These are phyloP conservation scores for Peromyscus californicus DNA, from an alignment of 2,113 vertebrate genomes.

Conservation along the genomic window DNA sequence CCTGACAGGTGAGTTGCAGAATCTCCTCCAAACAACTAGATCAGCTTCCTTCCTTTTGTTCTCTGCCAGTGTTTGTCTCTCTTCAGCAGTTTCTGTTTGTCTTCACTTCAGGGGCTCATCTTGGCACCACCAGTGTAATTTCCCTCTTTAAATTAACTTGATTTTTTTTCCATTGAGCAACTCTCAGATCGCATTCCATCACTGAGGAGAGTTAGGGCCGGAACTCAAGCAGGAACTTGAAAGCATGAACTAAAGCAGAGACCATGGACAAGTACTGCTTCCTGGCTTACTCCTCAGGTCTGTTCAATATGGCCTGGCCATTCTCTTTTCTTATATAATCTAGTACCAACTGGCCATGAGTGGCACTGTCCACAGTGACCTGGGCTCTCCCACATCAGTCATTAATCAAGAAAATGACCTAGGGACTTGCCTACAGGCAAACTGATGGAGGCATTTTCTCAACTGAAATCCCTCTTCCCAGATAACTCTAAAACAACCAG, in stretches of 20 bases:
- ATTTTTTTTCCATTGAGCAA: not conserved
- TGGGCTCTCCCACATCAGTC: not conserved
- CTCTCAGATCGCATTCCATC: not conserved
- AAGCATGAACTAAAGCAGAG: not conserved
- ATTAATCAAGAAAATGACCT: not conserved
- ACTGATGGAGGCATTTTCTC: not conserved
- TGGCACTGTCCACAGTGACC: not conserved
- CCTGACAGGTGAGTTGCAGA: not conserved
- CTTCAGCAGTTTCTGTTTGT: slow-evolving; percentile 7
- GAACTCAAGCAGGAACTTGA: not conserved
- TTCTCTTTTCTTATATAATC: not conserved
- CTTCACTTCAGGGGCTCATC: slow-evolving; percentile 20
- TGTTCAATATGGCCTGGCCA: not conserved
- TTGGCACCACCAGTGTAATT: not conserved
- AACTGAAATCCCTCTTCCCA: not conserved
- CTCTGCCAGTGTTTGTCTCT: not conserved
- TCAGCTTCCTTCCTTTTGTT: slow-evolving; percentile 11
- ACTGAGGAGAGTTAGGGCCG: not conserved
- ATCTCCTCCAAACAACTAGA: not conserved
- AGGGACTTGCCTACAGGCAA: not conserved
- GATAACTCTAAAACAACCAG: not conserved
- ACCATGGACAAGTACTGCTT: not conserved
- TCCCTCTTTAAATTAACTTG: slow-evolving; percentile 18
- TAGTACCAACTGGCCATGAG: not conserved
- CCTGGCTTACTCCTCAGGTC: not conserved